These are phyloP conservation scores for Agapostemon virescens DNA, from an alignment of 2,888 invertebrate species.

Conservation along the genomic window DNA sequence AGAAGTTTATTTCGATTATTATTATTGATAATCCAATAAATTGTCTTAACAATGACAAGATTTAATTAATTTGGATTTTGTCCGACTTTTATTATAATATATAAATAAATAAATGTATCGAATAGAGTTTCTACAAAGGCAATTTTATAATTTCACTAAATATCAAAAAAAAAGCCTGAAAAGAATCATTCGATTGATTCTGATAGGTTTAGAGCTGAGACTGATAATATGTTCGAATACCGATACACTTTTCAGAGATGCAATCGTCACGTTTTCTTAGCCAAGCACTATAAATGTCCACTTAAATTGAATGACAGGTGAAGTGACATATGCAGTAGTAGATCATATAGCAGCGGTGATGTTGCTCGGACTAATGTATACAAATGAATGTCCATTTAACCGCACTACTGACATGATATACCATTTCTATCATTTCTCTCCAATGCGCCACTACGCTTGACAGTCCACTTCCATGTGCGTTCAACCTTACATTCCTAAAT, in stretches of 20 bases:
- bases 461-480: neutral
- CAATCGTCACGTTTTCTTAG: neutral
- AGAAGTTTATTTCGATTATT: no score
- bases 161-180: no score
- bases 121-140: no score
- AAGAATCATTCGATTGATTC: no score
- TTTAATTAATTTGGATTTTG: no score
- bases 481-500: neutral
- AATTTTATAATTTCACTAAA: no score
- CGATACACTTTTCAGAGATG: neutral
- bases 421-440: neutral
- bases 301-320: neutral
- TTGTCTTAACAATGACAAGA: no score
- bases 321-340: neutral
- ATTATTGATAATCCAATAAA: no score
- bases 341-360: neutral
- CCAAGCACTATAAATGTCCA: neutral
- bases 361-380: neutral
- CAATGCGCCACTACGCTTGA: neutral
- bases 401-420: neutral
- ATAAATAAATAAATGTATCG: no score
- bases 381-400: slow-evolving; percentile 3
- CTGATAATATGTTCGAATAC: no score
- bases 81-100: no score
- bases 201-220: no score